Conservation (phyloP, 2,888 invertebrate species). For the Coenonympha arcania region DNA sequence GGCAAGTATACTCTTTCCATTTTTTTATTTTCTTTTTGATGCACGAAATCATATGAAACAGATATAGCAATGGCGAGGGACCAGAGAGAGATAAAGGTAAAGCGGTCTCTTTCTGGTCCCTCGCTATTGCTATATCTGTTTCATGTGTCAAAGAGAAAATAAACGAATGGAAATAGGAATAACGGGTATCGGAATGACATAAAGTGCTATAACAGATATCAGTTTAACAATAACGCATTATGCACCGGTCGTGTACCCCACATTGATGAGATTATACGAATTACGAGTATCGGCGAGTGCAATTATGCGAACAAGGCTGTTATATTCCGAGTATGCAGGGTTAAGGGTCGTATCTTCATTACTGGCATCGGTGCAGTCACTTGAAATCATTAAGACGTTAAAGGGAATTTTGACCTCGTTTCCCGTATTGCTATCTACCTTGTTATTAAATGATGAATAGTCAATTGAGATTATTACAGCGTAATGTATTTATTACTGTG, state of each 20-base stretch:
- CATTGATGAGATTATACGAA: slow-evolving; percentile 7
- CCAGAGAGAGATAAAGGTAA: too few species aligned
- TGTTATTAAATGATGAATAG: neutral
- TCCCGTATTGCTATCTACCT: slow-evolving; percentile 1
- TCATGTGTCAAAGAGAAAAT: too few species aligned
- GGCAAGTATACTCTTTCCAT: too few species aligned
- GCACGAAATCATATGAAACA: too few species aligned
- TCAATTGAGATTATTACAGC: neutral
- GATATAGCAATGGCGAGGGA: too few species aligned
- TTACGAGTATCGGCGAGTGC: neutral
- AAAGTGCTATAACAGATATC: slow-evolving; percentile 9
- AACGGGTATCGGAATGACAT: slow-evolving; percentile 4
- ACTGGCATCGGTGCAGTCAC: slow-evolving; percentile 15
- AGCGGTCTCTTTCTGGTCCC: too few species aligned
- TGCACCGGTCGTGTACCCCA: slow-evolving; percentile 11
- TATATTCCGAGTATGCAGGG: slow-evolving; percentile 14
- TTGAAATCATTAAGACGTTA: slow-evolving; percentile 14
- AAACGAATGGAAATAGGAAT: too few species aligned
- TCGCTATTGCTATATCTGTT: too few species aligned
- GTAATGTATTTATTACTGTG: too few species aligned
- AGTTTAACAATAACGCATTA: slow-evolving; percentile 7
- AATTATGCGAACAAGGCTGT: slow-evolving; percentile 15
- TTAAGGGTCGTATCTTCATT: slow-evolving; percentile 23
- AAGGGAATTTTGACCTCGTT: slow-evolving; percentile 7
- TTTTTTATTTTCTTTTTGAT: too few species aligned